Conservation (phyloP, 2,797 vertebrate genomes). For the Periparus ater region DNA sequence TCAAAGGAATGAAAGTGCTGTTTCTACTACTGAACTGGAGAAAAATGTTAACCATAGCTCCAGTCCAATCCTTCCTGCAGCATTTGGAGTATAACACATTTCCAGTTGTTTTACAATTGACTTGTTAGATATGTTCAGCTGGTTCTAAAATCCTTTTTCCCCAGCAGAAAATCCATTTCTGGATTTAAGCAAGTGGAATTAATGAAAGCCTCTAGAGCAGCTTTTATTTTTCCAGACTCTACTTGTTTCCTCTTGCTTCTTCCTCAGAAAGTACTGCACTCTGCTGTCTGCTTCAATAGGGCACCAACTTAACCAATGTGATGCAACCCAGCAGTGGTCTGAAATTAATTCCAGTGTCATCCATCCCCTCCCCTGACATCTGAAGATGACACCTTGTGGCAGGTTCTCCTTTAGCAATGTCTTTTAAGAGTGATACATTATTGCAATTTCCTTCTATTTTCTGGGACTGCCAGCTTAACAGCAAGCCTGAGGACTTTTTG, state of each 20-base stretch:
- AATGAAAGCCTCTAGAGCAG: not conserved
- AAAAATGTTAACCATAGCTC: not conserved
- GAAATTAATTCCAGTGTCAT: conserved; percentile 26
- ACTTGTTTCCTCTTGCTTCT: not conserved
- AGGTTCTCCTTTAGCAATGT: conserved; percentile 7
- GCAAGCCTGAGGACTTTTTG: not conserved
- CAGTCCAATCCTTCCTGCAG: not conserved
- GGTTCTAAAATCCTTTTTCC: not conserved
- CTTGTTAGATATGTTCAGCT: not conserved
- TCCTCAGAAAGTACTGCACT: not conserved
- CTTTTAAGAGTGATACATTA: conserved; percentile 29
- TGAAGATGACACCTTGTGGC: not conserved
- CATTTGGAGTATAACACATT: not conserved
- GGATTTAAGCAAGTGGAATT: not conserved
- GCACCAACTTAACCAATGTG: not conserved
- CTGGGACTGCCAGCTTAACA: not conserved
- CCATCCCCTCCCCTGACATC: conserved; percentile 4
- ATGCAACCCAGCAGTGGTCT: not conserved
- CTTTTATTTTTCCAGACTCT: not conserved
- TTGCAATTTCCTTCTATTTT: conserved; percentile 16
- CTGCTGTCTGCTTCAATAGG: not conserved
- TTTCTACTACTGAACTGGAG: not conserved
- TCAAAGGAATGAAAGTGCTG: not conserved
- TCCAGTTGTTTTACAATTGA: not conserved
- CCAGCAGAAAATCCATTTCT: not conserved